Percentiles rank a stretch among this genome's conserved stretches.
These are phyloP conservation scores for Melanotaenia maccullochi DNA, from an alignment of 2,797 vertebrate genomes.

Conservation along the genomic window DNA sequence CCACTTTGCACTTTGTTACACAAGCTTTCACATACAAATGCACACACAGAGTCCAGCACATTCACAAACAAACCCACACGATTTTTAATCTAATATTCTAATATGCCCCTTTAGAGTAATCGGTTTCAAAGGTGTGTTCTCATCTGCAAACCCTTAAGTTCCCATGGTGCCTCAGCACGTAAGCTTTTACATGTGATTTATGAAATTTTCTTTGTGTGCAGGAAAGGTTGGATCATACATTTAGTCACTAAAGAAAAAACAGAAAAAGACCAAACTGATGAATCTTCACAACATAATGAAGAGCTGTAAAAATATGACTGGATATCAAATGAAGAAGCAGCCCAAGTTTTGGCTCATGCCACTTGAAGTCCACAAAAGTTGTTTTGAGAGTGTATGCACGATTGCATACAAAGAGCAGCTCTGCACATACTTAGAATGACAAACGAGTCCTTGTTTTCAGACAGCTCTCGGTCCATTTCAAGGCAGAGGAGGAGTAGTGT, in stretches of 20 bases:
- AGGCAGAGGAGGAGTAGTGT: slow-evolving; percentile 45
- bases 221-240: slow-evolving; percentile 42
- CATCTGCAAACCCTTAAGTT: slow-evolving; percentile 68
- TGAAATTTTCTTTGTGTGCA: slow-evolving; percentile 60
- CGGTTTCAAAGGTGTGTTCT: slow-evolving; percentile 49
- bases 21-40: slow-evolving; percentile 20
- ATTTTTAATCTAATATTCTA: slow-evolving; percentile 48
- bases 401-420: not conserved
- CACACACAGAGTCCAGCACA: slow-evolving; percentile 4
- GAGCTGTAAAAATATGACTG: not conserved
- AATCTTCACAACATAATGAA: not conserved
- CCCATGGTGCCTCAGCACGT: slow-evolving; percentile 74
- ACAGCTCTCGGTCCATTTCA: slow-evolving; percentile 46
- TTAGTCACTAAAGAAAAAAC: slow-evolving; percentile 12
- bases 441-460: slow-evolving; percentile 42
- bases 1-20: slow-evolving; percentile 39
- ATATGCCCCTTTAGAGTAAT: slow-evolving; percentile 22
- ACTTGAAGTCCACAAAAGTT: slow-evolving; percentile 18
- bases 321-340: not conserved
- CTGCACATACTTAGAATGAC: slow-evolving; percentile 49
- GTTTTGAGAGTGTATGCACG: not conserved
- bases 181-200: slow-evolving; percentile 63
- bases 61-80: slow-evolving; percentile 40
- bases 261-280: not conserved
- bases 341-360: not conserved